Evolutionary conservation across 2,113 vertebrate species (phyloP).

Genomic region (Grallaria varia): DNA sequence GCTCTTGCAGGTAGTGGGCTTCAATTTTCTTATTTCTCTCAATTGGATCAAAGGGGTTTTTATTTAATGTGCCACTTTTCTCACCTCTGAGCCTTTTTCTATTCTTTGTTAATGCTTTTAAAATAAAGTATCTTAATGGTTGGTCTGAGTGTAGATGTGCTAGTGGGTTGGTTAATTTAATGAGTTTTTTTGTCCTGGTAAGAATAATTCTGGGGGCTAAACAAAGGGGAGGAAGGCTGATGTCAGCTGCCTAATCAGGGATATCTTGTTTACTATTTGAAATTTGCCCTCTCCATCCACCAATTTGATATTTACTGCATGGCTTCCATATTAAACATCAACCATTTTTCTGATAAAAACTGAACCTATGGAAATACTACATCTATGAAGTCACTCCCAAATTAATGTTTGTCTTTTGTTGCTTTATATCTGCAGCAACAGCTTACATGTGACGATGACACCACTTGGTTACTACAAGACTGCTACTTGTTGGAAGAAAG

Average conservation of each 20-base stretch:
- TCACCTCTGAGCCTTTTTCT: neutral
- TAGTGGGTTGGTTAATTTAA: neutral
- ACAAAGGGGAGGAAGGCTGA: neutral
- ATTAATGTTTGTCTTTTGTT: neutral
- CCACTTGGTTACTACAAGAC: slow-evolving; percentile 85
- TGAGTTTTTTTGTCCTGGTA: neutral
- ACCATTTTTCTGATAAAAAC: neutral
- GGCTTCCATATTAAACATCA: neutral
- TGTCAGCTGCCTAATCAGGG: neutral
- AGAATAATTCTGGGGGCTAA: neutral
- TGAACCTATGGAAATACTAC: neutral
- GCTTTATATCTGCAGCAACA: slow-evolving; percentile 81
- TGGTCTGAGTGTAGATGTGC: neutral
- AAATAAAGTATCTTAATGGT: neutral
- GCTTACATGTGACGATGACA: slow-evolving; percentile 90
- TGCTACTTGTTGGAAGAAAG: slow-evolving; percentile 94
- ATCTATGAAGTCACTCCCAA: neutral
- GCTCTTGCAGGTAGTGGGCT: slow-evolving; percentile 84
- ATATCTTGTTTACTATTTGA: neutral
- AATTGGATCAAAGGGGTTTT: neutral
- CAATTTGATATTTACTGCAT: neutral
- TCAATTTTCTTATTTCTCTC: neutral
- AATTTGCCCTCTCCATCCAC: neutral
- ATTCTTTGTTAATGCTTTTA: neutral
- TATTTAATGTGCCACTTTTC: neutral